Conservation (phyloP, 2,888 invertebrate species). For the Rhabditoides inermis region DNA sequence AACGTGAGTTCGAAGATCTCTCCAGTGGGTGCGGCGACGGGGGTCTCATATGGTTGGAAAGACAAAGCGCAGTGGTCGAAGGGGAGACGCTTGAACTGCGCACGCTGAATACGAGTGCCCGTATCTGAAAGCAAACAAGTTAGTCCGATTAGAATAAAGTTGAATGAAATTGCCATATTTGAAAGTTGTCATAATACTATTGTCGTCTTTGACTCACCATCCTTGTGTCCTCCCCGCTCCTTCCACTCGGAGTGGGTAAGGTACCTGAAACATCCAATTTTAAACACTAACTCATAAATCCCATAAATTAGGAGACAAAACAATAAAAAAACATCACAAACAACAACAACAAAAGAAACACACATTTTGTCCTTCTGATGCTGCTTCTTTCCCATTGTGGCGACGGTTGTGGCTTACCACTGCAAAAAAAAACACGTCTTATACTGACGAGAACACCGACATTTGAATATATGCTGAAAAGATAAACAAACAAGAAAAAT, state of each 20-base stretch:
- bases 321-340: conserved; percentile 1
- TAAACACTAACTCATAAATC: too few relatives aligned
- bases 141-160: neutral
- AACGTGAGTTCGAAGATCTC: conserved; percentile 80
- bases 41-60: conserved; percentile 81
- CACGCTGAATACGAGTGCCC: conserved; percentile 42
- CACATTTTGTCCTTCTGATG: conserved; percentile 49
- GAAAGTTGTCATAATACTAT: too few relatives aligned
- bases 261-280: conserved; percentile 35
- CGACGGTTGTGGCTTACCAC: too few relatives aligned
- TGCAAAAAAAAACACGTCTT: too few relatives aligned
- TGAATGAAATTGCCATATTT: too few relatives aligned
- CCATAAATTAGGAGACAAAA: too few relatives aligned
- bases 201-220: conserved; percentile 41
- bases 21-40: conserved; percentile 80
- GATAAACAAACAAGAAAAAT: neutral
- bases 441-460: too few relatives aligned
- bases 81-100: conserved; percentile 78
- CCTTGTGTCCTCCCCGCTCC: conserved; percentile 50
- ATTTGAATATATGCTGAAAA: too few relatives aligned
- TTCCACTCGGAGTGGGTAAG: conserved; percentile 51
- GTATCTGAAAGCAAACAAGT: conserved; percentile 29
- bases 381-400: conserved; percentile 50
- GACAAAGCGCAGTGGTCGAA: conserved; percentile 67
- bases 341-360: conserved; percentile 6